A percentile compares a stretch with the other conserved stretches of the same genome.
Conservation (phyloP, 2,888 invertebrate species). For the Drosophila robusta region DNA sequence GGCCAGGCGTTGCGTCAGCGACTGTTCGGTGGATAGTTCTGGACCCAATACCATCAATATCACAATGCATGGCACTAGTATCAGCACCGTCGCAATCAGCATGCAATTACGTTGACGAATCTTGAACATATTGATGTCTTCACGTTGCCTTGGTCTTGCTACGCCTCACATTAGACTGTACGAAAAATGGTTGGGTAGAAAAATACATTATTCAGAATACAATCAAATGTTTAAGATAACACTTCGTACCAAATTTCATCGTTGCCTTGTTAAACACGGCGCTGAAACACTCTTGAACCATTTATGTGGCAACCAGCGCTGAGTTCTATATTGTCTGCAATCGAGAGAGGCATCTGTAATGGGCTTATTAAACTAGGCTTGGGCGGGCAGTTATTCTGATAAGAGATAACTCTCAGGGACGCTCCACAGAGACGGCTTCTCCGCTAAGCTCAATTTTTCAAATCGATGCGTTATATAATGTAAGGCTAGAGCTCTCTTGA, state of each 20-base stretch:
- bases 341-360: background rate
- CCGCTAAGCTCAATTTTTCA: too few species aligned
- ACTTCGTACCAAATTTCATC: slow-evolving; percentile 2
- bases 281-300: background rate
- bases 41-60: slow-evolving; percentile 84
- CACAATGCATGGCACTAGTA: slow-evolving; percentile 87
- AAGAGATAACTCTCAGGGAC: background rate
- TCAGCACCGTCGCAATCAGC: slow-evolving; percentile 86
- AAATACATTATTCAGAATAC: background rate
- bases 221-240: background rate
- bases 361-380: background rate
- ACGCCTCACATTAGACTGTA: slow-evolving; percentile 15
- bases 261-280: slow-evolving; percentile 3
- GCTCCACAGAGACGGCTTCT: too few species aligned
- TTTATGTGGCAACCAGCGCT: background rate
- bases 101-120: slow-evolving; percentile 87
- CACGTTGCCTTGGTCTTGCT: slow-evolving; percentile 9
- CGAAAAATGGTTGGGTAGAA: background rate
- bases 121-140: slow-evolving; percentile 66
- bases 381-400: background rate
- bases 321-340: slow-evolving; percentile 26
- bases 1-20: slow-evolving; percentile 89
- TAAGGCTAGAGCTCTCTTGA: background rate
- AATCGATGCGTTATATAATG: too few species aligned
- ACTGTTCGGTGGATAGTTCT: slow-evolving; percentile 88